phyloP scores from a whole-genome alignment of 2,888 invertebrate genomes.

The Leucophenga montana region DNA sequence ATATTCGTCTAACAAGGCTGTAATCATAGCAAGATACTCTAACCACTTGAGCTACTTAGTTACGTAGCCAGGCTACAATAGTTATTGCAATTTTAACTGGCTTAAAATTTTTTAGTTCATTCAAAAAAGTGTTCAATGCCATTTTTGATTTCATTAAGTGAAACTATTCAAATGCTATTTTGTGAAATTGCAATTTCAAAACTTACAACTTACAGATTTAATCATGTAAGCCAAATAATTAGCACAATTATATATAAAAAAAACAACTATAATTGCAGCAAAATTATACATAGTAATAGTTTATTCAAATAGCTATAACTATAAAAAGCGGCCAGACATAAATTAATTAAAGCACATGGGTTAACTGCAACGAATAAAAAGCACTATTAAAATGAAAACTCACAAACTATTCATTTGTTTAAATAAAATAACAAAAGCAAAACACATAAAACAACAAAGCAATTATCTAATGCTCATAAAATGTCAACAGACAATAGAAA shows the following conservation, averaged over 20 bases:
- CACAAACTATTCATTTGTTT: not conserved
- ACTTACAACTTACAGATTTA: too few relatives aligned
- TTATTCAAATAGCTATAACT: too few relatives aligned
- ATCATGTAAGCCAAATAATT: not conserved
- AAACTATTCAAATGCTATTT: too few relatives aligned
- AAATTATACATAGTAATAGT: slow-evolving; percentile 23
- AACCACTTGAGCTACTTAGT: too few relatives aligned
- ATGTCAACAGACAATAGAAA: not conserved
- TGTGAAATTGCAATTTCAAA: too few relatives aligned
- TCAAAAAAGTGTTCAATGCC: too few relatives aligned
- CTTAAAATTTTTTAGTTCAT: too few relatives aligned
- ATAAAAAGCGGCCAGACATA: not conserved
- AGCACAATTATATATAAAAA: slow-evolving; percentile 27
- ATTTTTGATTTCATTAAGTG: too few relatives aligned
- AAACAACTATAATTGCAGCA: slow-evolving; percentile 7
- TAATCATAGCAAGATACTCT: too few relatives aligned
- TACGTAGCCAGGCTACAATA: too few relatives aligned
- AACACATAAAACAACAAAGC: not conserved
- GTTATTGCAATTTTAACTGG: too few relatives aligned
- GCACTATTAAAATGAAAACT: not conserved
- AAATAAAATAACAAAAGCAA: not conserved
- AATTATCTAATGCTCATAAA: slow-evolving; percentile 54
- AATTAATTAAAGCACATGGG: slow-evolving; percentile 44
- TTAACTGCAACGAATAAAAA: slow-evolving; percentile 4
- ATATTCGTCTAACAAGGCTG: too few relatives aligned